Evolutionary conservation across 2,797 vertebrate genomes (phyloP).

Genomic region (Fringilla coelebs): DNA sequence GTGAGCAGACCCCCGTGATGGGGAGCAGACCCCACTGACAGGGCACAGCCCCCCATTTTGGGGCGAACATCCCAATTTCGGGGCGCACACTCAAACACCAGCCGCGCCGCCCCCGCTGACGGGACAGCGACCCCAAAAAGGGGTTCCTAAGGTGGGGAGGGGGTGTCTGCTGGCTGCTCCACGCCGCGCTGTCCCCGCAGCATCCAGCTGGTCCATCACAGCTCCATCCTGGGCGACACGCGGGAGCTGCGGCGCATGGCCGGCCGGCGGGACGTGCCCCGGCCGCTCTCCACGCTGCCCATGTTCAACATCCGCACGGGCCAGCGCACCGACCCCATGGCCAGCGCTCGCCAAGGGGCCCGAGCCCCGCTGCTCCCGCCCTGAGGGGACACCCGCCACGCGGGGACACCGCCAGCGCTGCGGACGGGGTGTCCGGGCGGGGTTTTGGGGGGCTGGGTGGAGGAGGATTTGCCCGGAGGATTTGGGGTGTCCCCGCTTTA

Average conservation of each 20-base stretch:
- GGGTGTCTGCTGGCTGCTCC: not conserved
- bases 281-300: conserved; percentile 41
- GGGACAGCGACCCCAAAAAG: not conserved
- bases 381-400: not conserved
- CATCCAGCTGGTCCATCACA: conserved; percentile 33
- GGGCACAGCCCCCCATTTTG: not conserved
- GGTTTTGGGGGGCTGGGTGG: not conserved
- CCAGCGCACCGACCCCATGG: not conserved
- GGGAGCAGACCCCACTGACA: rapidly evolving
- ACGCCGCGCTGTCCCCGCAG: not conserved
- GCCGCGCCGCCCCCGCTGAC: rapidly evolving
- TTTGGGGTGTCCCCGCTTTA: not conserved
- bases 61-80: rapidly evolving
- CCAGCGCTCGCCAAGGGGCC: not conserved
- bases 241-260: conserved; percentile 39
- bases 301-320: conserved; percentile 35
- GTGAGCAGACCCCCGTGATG: not conserved
- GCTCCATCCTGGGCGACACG: not conserved
- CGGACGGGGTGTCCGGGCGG: rapidly evolving
- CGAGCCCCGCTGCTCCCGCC: not conserved
- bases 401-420: not conserved
- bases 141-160: too few species aligned
- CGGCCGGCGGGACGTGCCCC: not conserved
- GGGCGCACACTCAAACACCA: rapidly evolving
- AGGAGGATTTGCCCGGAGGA: not conserved